phyloP scores from a whole-genome alignment of 2,113 vertebrate genomes.

The Procapra przewalskii region DNA sequence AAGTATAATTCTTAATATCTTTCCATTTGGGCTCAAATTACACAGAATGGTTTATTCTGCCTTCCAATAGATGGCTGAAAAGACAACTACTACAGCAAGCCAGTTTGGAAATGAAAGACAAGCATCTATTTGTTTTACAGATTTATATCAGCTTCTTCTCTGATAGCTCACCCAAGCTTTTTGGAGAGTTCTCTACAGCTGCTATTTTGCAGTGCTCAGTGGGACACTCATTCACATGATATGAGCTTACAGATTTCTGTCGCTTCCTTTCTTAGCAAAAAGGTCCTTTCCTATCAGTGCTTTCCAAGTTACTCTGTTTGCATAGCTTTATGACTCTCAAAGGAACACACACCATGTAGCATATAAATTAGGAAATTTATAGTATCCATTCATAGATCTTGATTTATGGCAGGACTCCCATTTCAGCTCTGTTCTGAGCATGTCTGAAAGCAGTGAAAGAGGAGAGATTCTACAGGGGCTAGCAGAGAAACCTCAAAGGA shows the following conservation, averaged over 20 bases:
- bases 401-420: conserved; percentile 59
- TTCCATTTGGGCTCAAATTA: not conserved
- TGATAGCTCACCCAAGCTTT: not conserved
- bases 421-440: conserved; percentile 44
- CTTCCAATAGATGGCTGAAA: not conserved
- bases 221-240: not conserved
- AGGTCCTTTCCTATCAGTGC: not conserved
- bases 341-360: not conserved
- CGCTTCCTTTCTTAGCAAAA: conserved; percentile 27
- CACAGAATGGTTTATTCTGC: not conserved
- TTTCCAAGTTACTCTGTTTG: conserved; percentile 19
- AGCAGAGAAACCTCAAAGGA: not conserved
- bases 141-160: not conserved
- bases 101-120: not conserved
- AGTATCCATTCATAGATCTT: conserved; percentile 54
- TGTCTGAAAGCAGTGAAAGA: conserved; percentile 7
- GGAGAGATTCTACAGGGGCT: not conserved
- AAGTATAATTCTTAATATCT: not conserved
- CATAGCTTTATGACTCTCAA: conserved; percentile 26
- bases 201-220: not conserved
- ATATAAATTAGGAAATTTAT: conserved; percentile 52
- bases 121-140: not conserved
- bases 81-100: not conserved
- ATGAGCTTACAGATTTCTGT: not conserved
- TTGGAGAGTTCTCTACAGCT: not conserved